Evolutionary conservation across 2,888 invertebrate genomes (phyloP).

Genomic region (Callosobruchus maculatus): DNA sequence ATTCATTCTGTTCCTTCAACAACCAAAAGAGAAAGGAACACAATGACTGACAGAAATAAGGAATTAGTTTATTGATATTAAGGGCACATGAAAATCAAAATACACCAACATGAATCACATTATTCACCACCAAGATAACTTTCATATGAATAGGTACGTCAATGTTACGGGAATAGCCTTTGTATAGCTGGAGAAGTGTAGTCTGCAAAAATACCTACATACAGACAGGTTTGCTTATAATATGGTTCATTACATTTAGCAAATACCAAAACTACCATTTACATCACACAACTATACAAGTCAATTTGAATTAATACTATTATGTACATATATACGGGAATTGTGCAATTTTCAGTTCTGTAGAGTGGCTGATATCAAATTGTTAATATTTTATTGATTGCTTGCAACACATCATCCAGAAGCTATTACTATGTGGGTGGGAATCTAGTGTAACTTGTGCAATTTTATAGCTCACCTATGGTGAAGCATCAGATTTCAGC

Average conservation of each 20-base stretch:
- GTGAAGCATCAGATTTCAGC: neutral
- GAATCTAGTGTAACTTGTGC: neutral
- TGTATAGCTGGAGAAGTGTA: neutral
- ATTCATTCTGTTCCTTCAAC: too few species aligned
- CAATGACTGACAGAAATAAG: too few species aligned
- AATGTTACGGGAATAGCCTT: neutral
- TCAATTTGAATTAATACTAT: neutral
- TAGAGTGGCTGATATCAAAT: neutral
- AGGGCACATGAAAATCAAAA: neutral
- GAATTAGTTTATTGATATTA: neutral
- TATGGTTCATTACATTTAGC: neutral
- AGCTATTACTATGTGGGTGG: neutral
- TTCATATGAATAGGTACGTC: neutral
- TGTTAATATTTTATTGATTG: neutral
- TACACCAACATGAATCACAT: neutral
- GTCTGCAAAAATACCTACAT: neutral
- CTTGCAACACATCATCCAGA: neutral
- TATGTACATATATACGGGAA: neutral
- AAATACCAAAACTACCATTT: neutral
- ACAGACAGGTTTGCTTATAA: too few species aligned
- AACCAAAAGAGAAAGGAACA: too few species aligned
- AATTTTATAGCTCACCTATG: neutral
- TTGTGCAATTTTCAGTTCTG: neutral
- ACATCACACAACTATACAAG: neutral
- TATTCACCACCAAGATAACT: neutral